Evolutionary conservation across 2,888 invertebrate species (phyloP).

Genomic region (Mactromeris polynyma): DNA sequence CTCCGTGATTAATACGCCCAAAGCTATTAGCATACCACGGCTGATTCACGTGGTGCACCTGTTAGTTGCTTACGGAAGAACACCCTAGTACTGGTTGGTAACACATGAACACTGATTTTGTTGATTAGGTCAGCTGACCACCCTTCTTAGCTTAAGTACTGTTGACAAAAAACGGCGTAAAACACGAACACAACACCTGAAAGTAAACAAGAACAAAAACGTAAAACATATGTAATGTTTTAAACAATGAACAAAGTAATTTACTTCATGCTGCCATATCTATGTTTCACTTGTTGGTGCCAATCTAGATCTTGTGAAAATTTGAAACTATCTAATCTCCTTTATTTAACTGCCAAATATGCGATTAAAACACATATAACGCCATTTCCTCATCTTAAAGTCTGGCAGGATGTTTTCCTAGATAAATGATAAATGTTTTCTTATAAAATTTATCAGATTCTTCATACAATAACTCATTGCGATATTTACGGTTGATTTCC

Average conservation of each 20-base stretch:
- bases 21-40: no score
- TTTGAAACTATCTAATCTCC: slow-evolving; percentile 13
- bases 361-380: slow-evolving; percentile 12
- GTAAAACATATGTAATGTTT: no score
- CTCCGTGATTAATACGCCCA: no score
- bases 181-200: no score
- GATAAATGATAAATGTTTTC: slow-evolving; percentile 41
- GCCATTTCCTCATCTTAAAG: neutral
- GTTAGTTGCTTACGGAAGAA: no score
- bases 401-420: slow-evolving; percentile 25
- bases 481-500: slow-evolving; percentile 66
- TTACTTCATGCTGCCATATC: neutral
- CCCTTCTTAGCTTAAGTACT: no score
- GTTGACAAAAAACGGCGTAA: no score
- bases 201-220: no score
- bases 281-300: neutral
- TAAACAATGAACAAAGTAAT: neutral
- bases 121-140: no score
- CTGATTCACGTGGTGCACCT: no score
- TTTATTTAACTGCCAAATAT: slow-evolving; percentile 18
- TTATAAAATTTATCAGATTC: slow-evolving; percentile 42
- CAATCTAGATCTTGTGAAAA: neutral
- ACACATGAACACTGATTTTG: no score
- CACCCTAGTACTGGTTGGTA: no score
- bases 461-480: slow-evolving; percentile 55